These are phyloP conservation scores for Scrobipalpa costella DNA, from an alignment of 2,888 invertebrate genomes.

Conservation along the genomic window DNA sequence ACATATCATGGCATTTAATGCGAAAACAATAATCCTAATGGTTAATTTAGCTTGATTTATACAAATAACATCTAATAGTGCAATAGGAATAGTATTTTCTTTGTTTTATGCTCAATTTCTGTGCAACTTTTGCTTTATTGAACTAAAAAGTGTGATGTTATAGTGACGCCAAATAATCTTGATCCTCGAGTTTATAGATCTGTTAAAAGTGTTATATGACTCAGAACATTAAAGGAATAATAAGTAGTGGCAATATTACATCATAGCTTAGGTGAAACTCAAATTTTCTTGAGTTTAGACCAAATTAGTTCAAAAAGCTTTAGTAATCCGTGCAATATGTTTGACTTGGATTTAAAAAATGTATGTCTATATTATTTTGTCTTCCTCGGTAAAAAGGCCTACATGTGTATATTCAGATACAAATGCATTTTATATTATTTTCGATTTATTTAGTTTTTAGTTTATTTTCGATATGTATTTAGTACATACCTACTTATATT, in stretches of 20 bases:
- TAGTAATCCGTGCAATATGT: slow-evolving; percentile 45
- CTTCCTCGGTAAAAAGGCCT: slow-evolving; percentile 53
- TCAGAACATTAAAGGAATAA: background rate
- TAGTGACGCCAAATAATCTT: background rate
- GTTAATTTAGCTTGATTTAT: slow-evolving; percentile 9
- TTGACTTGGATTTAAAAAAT: slow-evolving; percentile 37
- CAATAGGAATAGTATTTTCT: slow-evolving; percentile 5
- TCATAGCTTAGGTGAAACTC: background rate
- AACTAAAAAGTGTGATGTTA: slow-evolving; percentile 7
- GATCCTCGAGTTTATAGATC: slow-evolving; percentile 19
- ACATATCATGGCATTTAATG: slow-evolving; percentile 51
- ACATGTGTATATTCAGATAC: slow-evolving; percentile 41
- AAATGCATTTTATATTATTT: slow-evolving; percentile 49
- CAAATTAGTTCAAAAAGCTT: slow-evolving; percentile 11
- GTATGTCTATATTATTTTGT: slow-evolving; percentile 45
- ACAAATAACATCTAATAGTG: slow-evolving; percentile 3
- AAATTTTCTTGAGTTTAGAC: background rate
- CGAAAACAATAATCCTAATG: slow-evolving; percentile 24
- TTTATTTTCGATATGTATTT: slow-evolving; percentile 39
- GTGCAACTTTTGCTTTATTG: slow-evolving; percentile 1
- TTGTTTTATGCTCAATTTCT: slow-evolving; percentile 8
- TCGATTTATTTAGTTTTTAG: slow-evolving; percentile 42
- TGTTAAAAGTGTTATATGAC: background rate
- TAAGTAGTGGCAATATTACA: background rate
- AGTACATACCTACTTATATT: slow-evolving; percentile 37